phyloP scores from a whole-genome alignment of 2,797 vertebrate species.

The Neopelma chrysocephalum region DNA sequence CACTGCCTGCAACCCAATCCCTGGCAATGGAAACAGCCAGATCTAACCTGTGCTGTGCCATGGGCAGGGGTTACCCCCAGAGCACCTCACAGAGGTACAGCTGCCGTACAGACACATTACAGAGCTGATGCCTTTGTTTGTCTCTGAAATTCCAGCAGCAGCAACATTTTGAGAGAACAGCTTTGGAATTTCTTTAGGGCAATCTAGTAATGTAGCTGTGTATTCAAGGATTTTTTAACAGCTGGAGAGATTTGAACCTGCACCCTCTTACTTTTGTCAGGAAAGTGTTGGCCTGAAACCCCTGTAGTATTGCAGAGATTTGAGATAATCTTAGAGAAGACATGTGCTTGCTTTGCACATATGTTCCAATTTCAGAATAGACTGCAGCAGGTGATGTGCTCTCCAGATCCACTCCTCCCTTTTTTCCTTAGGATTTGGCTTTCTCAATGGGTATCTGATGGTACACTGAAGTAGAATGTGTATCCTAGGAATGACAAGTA shows the following conservation, averaged over 20 bases:
- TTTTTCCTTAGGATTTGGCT: neutral
- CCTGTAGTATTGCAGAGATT: neutral
- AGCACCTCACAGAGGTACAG: neutral
- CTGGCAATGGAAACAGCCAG: neutral
- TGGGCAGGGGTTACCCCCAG: neutral
- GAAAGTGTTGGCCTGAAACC: neutral
- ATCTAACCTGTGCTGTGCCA: neutral
- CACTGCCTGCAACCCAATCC: neutral
- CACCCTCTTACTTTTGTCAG: neutral
- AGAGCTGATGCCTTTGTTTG: neutral
- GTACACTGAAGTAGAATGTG: neutral
- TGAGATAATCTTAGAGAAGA: constrained; percentile 1
- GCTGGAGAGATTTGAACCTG: neutral
- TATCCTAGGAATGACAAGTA: neutral
- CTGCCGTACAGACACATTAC: neutral
- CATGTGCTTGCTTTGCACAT: neutral
- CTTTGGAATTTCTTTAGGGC: neutral
- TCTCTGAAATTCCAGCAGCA: neutral
- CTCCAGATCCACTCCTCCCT: neutral
- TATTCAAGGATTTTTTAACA: neutral
- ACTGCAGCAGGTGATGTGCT: neutral
- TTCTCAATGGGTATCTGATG: neutral
- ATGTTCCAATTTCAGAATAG: neutral
- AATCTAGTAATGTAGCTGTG: neutral
- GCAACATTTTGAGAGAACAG: neutral